phyloP scores from a whole-genome alignment of 1,140 invertebrate genomes.

The Antheraea pernyi region DNA sequence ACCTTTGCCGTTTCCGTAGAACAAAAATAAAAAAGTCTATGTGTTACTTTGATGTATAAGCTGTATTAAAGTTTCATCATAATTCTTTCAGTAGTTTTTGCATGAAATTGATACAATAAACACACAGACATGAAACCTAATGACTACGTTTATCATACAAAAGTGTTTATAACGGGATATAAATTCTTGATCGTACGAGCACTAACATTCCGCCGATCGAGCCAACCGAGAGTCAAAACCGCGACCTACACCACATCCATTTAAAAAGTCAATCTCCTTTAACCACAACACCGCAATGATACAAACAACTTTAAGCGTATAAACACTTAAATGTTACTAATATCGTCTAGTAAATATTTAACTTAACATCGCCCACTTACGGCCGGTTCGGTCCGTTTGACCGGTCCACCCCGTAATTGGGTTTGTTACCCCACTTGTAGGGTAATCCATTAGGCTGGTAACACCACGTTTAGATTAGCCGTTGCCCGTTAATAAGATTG shows the following conservation, averaged over 20 bases:
- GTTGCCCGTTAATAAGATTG: conserved; percentile 38
- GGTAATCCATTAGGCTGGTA: conserved; percentile 46
- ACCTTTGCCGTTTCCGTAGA: too few relatives aligned
- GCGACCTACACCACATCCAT: background rate
- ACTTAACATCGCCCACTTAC: background rate
- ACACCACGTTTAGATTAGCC: conserved; percentile 41
- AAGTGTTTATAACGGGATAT: background rate
- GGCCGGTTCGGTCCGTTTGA: conserved; percentile 22
- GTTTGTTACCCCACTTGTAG: conserved; percentile 37
- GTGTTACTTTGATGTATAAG: too few relatives aligned
- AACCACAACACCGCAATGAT: background rate
- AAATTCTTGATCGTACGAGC: background rate
- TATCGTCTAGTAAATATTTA: background rate
- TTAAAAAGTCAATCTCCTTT: background rate
- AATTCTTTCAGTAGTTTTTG: too few relatives aligned
- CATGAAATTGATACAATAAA: too few relatives aligned
- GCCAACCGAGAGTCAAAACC: background rate
- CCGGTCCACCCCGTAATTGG: conserved; percentile 32
- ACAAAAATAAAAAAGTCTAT: too few relatives aligned
- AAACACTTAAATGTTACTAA: conserved; percentile 4
- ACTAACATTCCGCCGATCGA: background rate
- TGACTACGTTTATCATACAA: too few relatives aligned
- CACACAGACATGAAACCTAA: too few relatives aligned
- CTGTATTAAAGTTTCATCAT: too few relatives aligned
- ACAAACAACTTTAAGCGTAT: background rate